Base-by-base conservation (phyloP, 2,113 vertebrate genomes). In the Monarcha castaneiventris region DNA sequence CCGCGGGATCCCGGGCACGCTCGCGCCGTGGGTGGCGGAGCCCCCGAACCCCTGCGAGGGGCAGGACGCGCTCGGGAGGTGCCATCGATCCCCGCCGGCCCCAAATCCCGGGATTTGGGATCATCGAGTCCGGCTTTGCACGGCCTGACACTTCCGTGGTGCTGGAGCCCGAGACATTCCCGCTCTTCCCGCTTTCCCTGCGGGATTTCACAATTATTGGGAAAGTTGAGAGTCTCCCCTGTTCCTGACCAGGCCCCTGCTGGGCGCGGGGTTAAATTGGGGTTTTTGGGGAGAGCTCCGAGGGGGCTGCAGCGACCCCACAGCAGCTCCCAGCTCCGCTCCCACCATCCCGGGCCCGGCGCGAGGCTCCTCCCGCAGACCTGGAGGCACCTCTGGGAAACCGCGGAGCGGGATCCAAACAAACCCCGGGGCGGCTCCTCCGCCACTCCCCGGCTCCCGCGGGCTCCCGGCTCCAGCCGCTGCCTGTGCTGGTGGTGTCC, bases 351-450 rank as follows among this genome's bases (percentile, higher is more conserved):
- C 41, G 32, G 54, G 54, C 32, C 84, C 88, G 79, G 96, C 96
- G 95, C 58, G 96, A 95, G 97, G 84, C 88, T 22, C 86, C 51
- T 87, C 83, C 67, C 41, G 94, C 95, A 96, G 97, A 94, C 92
- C 97, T 69, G 97, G 71, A 94, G 97, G 97, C 97, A 97, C 96
- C 95, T 94, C 82, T 46, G 9, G 15, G 39, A 94, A 97, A 96
- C 96, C 96, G 80, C 95, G 84, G 25, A 87, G 46, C 92, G 75
- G 93, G 46, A 93, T 90, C 94, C 96, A 81, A 96, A 90, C 79
- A 92, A 91, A 90, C 93, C 85, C 61, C 54, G 71, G 94, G 95
- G 92, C 90, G 95, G 68, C 94, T 93, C 94, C 86, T 62, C 67
- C 92, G 37, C 61, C 92, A 22, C 90, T 67, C 88, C 83, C 88